These are phyloP conservation scores for Patella pellucida DNA, from an alignment of 2,888 invertebrate genomes.

Conservation along the genomic window DNA sequence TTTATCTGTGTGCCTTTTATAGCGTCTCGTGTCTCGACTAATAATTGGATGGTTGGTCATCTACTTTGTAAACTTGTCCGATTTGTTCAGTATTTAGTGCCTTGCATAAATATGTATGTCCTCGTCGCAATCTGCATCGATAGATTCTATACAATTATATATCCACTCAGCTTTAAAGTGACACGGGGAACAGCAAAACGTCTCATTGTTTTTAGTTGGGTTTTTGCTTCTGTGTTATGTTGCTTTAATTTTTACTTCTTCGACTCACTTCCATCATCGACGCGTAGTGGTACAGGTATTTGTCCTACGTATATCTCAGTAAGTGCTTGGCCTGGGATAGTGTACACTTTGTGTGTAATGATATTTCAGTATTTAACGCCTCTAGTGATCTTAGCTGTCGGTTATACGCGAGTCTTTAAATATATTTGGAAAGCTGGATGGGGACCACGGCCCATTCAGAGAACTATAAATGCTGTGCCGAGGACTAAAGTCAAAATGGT, in stretches of 20 bases:
- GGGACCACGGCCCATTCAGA: constrained; percentile 45
- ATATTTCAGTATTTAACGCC: constrained; percentile 52
- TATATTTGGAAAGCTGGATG: constrained; percentile 58
- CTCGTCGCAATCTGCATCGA: constrained; percentile 63
- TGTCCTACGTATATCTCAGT: constrained; percentile 51
- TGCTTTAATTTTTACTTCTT: constrained; percentile 58
- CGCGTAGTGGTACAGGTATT: constrained; percentile 18
- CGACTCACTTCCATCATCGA: constrained; percentile 24
- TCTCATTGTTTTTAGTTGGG: constrained; percentile 57
- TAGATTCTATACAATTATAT: constrained; percentile 68
- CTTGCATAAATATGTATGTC: constrained; percentile 51
- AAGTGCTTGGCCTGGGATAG: constrained; percentile 38
- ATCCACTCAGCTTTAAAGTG: constrained; percentile 68
- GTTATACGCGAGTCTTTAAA: constrained; percentile 53
- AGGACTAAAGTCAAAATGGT: constrained; percentile 67
- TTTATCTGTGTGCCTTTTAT: constrained; percentile 55
- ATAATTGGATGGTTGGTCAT: constrained; percentile 53
- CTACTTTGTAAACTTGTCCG: constrained; percentile 59
- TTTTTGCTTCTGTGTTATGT: constrained; percentile 44
- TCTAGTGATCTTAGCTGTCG: constrained; percentile 38
- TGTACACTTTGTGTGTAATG: constrained; percentile 47
- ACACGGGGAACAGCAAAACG: constrained; percentile 63
- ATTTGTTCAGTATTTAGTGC: constrained; percentile 50
- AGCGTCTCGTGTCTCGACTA: constrained; percentile 42
- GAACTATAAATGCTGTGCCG: constrained; percentile 64